Evolutionary conservation across 2,888 invertebrate species (phyloP).

Genomic region (Drosophila borborema): DNA sequence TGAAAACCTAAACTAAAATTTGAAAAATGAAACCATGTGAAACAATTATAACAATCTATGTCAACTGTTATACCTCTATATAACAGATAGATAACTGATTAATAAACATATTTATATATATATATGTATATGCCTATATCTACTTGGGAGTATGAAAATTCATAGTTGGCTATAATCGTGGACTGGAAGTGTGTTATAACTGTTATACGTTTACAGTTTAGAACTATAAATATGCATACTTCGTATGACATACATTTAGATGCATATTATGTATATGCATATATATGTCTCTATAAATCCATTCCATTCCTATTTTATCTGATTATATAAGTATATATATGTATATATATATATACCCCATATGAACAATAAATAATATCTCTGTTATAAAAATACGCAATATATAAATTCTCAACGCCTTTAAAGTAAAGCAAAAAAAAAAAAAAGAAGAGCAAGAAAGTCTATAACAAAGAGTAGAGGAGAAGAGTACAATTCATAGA

Average conservation of each 20-base stretch:
- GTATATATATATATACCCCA: neutral
- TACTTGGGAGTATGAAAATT: slow-evolving; percentile 15
- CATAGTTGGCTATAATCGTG: slow-evolving; percentile 7
- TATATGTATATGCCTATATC: slow-evolving; percentile 22
- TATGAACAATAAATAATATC: slow-evolving; percentile 1
- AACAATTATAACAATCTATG: slow-evolving; percentile 26
- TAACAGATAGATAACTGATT: slow-evolving; percentile 33
- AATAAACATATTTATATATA: slow-evolving; percentile 25
- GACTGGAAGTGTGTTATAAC: slow-evolving; percentile 12
- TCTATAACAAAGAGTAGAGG: neutral
- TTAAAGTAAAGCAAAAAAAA: slow-evolving; percentile 19
- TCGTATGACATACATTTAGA: slow-evolving; percentile 5
- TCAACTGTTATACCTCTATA: slow-evolving; percentile 45
- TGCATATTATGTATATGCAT: neutral
- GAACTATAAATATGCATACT: slow-evolving; percentile 17
- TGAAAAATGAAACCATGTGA: slow-evolving; percentile 9
- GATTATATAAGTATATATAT: slow-evolving; percentile 17
- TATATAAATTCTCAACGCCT: slow-evolving; percentile 4
- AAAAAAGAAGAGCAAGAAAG: neutral
- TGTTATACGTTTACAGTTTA: slow-evolving; percentile 41
- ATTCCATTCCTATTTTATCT: neutral
- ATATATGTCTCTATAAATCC: slow-evolving; percentile 20
- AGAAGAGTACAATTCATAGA: neutral
- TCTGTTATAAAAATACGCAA: slow-evolving; percentile 13
- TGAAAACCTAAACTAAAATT: slow-evolving; percentile 17